These are phyloP conservation scores for Drosophila testacea DNA, from an alignment of 2,888 invertebrate species.

Conservation along the genomic window DNA sequence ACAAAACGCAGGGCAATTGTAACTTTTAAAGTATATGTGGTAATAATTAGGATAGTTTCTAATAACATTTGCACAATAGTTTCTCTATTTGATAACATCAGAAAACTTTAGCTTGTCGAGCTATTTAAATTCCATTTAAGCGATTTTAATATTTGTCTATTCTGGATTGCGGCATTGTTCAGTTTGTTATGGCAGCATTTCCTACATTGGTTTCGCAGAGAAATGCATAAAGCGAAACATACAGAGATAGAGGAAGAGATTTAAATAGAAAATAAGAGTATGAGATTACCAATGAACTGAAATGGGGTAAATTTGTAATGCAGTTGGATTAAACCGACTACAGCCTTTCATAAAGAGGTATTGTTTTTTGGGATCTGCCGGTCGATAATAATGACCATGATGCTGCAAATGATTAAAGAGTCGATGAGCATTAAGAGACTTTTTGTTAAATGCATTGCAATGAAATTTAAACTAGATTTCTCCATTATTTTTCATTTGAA, in stretches of 20 bases:
- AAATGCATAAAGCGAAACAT: too few species aligned
- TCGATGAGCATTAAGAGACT: slow-evolving; percentile 36
- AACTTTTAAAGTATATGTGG: background rate
- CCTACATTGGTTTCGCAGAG: background rate
- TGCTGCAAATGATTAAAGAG: slow-evolving; percentile 51
- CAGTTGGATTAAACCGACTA: slow-evolving; percentile 15
- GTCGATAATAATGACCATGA: slow-evolving; percentile 41
- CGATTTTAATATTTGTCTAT: background rate
- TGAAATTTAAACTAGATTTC: too few species aligned
- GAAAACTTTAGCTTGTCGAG: too few species aligned
- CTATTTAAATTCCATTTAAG: background rate
- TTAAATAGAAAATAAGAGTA: background rate
- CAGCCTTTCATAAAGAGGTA: slow-evolving; percentile 9
- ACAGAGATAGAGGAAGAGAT: background rate
- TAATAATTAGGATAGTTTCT: background rate
- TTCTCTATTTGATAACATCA: too few species aligned
- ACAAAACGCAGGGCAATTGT: background rate
- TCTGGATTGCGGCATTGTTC: slow-evolving; percentile 10
- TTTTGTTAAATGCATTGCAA: slow-evolving; percentile 5
- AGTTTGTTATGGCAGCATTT: slow-evolving; percentile 2
- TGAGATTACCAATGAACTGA: slow-evolving; percentile 49
- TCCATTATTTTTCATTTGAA: too few species aligned
- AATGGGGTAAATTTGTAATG: slow-evolving; percentile 55
- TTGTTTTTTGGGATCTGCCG: slow-evolving; percentile 17
- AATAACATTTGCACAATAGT: too few species aligned